Evolutionary conservation across 2,888 invertebrate genomes (phyloP).

Genomic region (Stegophylla sp.): DNA sequence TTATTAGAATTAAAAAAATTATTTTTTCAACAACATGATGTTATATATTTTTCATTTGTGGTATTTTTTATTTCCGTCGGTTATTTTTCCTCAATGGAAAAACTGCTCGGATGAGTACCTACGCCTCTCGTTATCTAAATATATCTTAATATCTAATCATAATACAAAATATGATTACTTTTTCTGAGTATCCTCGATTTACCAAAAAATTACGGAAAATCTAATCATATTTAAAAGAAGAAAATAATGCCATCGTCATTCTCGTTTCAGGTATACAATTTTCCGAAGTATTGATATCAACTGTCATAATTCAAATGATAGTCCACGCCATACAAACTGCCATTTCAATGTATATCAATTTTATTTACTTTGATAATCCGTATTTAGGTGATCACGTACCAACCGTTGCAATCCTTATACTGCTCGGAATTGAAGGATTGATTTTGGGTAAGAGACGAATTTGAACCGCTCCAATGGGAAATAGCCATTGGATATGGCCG

Average conservation of each 20-base stretch:
- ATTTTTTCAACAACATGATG: too few species aligned
- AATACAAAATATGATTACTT: too few species aligned
- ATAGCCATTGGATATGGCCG: too few species aligned
- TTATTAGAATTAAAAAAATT: neutral
- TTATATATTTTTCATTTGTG: too few species aligned
- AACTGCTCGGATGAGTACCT: too few species aligned
- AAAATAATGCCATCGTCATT: neutral
- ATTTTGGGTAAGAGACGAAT: constrained; percentile 63
- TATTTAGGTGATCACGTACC: constrained; percentile 62
- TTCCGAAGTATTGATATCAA: constrained; percentile 62
- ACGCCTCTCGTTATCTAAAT: too few species aligned
- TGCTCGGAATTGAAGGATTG: constrained; percentile 63
- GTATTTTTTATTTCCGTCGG: too few species aligned
- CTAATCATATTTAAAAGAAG: neutral
- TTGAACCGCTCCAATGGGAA: too few species aligned
- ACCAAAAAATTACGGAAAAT: neutral
- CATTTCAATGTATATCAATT: constrained; percentile 62
- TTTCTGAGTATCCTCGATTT: neutral
- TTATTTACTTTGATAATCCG: constrained; percentile 63
- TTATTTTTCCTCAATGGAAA: too few species aligned
- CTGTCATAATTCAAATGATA: constrained; percentile 62
- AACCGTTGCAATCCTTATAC: constrained; percentile 61
- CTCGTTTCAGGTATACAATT: constrained; percentile 61
- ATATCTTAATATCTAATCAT: too few species aligned
- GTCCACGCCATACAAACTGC: constrained; percentile 62